These are phyloP conservation scores for Pipa parva DNA, from an alignment of 2,113 vertebrate genomes.

Conservation along the genomic window DNA sequence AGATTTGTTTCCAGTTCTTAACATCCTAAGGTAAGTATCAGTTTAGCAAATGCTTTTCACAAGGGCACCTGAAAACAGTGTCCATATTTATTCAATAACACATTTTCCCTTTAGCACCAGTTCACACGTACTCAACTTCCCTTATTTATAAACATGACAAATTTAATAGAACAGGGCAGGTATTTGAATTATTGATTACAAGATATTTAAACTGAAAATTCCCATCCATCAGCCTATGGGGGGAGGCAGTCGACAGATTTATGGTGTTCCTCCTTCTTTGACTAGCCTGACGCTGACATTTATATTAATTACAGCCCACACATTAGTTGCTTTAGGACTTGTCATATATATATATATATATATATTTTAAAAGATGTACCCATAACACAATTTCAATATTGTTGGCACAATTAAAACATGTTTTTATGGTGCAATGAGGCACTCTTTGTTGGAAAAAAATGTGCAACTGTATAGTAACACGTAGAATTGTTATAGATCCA, in stretches of 20 bases:
- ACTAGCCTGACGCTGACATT: conserved; percentile 69
- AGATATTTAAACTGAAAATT: conserved; percentile 69
- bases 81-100: background rate
- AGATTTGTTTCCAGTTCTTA: conserved; percentile 15
- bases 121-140: conserved; percentile 41
- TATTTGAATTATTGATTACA: conserved; percentile 73
- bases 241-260: conserved; percentile 67
- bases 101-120: conserved; percentile 49
- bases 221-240: conserved; percentile 64
- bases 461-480: too few species aligned
- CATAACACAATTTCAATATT: conserved; percentile 57
- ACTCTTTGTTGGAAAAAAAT: conserved; percentile 53
- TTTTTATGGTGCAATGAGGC: conserved; percentile 56
- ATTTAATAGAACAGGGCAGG: conserved; percentile 62
- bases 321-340: conserved; percentile 47
- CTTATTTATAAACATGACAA: conserved; percentile 69
- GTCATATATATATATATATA: conserved; percentile 45
- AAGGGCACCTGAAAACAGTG: conserved; percentile 2
- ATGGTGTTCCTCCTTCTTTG: conserved; percentile 62
- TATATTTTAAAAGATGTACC: conserved; percentile 56
- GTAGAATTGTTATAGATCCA: too few species aligned
- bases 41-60: conserved; percentile 12
- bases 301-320: conserved; percentile 66
- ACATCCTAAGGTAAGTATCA: conserved; percentile 18
- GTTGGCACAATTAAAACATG: conserved; percentile 53